Evolutionary conservation across 2,797 vertebrate genomes (phyloP), one percentile per base, ranked within the genome.

Genomic region (Molossus alvarezi): DNA sequence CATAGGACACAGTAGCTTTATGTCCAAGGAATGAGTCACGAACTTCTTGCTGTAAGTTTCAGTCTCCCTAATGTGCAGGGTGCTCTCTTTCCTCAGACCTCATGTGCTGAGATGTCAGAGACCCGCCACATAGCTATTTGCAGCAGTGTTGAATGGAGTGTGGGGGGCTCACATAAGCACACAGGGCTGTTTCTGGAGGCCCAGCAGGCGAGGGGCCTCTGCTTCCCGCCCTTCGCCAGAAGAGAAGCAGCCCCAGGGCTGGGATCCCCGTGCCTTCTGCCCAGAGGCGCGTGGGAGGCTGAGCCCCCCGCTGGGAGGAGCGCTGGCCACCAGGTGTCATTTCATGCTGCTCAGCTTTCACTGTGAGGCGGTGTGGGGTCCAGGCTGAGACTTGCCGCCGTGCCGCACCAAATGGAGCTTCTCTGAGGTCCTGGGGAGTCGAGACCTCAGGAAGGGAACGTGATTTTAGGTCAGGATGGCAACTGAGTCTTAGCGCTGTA

Each of bases 401-500:
- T 9, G 1, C 51, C 53, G 18, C 15, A 25, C 81, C 21, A 20
- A 57, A 4, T 14, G 71, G 55, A n/a, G 45, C 48, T 25, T 75
- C 85, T 77, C 41, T 23, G 67, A 76, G 51, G n/a, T 69, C 14
- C 64, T 25, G 9, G 12, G 57, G 10, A 88, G 25, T 20, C 64
- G 33, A 41, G 72, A 23, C 25, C 23, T 97, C 94, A 85, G 81
- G 71, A 96, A 96, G 92, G 93, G 72, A 97, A 82, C 85, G 17
- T 96, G 97, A 83, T 96, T 98, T 97, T 91, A 96, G 94, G 91
- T 88, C 55, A 84, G n/a, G 17, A 64, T 65, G 92, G 57, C 92
- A 97, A 60, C 89, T 97, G 91, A 82, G 73, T 45, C 96, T 96
- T 96, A 94, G 96, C 86, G 64, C 60, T 62, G 37, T 0, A 13